Evolutionary conservation across 1,140 invertebrate species (phyloP).

Genomic region (Drosophila nannoptera): DNA sequence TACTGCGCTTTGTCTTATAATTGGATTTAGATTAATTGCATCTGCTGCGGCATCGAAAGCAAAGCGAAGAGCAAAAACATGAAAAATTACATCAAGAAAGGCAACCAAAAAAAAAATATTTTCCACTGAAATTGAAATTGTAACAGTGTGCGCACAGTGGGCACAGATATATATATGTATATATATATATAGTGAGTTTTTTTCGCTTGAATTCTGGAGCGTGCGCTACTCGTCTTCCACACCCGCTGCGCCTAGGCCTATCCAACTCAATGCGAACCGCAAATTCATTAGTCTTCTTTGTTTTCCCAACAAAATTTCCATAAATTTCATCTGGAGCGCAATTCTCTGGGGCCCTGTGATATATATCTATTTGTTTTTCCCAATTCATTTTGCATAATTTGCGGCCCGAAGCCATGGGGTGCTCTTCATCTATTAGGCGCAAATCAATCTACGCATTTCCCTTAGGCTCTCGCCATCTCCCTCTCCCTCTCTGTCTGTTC

Average conservation of each 20-base stretch:
- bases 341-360: conserved; percentile 7
- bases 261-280: conserved; percentile 44
- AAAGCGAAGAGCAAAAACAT: conserved; percentile 24
- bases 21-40: conserved; percentile 79
- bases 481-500: background rate
- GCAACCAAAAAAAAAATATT: conserved; percentile 6
- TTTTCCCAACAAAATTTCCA: conserved; percentile 7
- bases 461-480: background rate
- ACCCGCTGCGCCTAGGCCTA: conserved; percentile 48
- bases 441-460: conserved; percentile 45
- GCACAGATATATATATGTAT: conserved; percentile 1
- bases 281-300: conserved; percentile 61
- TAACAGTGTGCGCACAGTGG: conserved; percentile 21
- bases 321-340: background rate
- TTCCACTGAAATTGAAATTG: conserved; percentile 57
- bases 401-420: conserved; percentile 42
- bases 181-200: no score
- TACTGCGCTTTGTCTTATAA: conserved; percentile 71
- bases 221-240: conserved; percentile 60
- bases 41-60: conserved; percentile 41
- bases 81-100: conserved; percentile 67
- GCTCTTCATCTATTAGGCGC: conserved; percentile 67
- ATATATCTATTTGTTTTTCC: background rate
- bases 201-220: conserved; percentile 54
- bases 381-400: conserved; percentile 55